Evolutionary conservation across 2,888 invertebrate species (phyloP).

Genomic region (Tipula confusa): DNA sequence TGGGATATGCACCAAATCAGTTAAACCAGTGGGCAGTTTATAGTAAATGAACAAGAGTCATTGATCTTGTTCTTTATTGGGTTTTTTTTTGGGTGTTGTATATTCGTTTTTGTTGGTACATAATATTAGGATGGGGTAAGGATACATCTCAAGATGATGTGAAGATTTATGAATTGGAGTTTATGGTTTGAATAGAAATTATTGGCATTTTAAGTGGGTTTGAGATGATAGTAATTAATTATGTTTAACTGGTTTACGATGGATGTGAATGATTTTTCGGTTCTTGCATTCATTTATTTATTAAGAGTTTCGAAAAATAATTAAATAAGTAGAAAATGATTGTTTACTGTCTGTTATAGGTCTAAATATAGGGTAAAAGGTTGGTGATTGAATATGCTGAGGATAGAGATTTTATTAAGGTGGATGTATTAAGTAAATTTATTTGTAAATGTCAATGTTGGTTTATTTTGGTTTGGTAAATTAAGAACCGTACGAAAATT

Average conservation of each 20-base stretch:
- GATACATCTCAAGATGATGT: not conserved
- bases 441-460: too few species aligned
- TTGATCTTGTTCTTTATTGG: not conserved
- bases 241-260: not conserved
- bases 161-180: not conserved
- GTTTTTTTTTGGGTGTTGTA: not conserved
- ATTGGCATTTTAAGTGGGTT: conserved; percentile 12
- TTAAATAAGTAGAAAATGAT: not conserved
- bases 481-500: too few species aligned
- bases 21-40: not conserved
- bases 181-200: conserved; percentile 8
- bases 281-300: not conserved
- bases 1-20: not conserved
- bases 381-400: too few species aligned
- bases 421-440: too few species aligned
- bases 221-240: conserved; percentile 20
- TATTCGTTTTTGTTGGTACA: not conserved
- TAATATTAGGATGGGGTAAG: not conserved
- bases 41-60: not conserved
- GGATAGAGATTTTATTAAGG: too few species aligned
- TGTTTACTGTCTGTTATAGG: not conserved
- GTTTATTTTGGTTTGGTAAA: too few species aligned
- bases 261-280: not conserved
- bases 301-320: not conserved
- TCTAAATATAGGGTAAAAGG: too few species aligned